These are phyloP conservation scores for Nymphicus hollandicus DNA, from an alignment of 2,113 vertebrate species.

Conservation along the genomic window DNA sequence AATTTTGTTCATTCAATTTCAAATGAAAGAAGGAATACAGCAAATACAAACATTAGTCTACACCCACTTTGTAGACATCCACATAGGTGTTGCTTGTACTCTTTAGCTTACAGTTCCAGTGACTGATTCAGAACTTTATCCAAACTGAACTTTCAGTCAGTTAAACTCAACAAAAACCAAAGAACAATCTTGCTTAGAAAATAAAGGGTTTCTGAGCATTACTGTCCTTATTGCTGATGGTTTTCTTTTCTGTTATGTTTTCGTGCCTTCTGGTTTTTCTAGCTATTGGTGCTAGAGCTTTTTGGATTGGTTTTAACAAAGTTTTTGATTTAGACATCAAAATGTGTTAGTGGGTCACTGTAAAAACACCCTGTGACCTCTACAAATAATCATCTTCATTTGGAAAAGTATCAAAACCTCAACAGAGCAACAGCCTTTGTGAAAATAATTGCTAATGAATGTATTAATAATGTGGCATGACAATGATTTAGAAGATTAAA, in stretches of 20 bases:
- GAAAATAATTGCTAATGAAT: not conserved
- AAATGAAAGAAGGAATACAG: not conserved
- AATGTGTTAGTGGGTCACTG: not conserved
- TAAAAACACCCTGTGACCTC: not conserved
- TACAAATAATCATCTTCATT: not conserved
- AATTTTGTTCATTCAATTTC: not conserved
- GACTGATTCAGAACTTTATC: not conserved
- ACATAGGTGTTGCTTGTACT: not conserved
- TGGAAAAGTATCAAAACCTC: not conserved
- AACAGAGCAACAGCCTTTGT: not conserved
- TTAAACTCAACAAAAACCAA: not conserved
- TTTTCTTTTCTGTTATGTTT: not conserved
- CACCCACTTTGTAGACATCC: not conserved
- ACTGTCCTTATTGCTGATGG: not conserved
- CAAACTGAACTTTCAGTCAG: not conserved
- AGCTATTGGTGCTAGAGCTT: not conserved
- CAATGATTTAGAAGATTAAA: not conserved
- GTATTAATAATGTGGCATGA: not conserved
- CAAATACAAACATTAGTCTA: not conserved
- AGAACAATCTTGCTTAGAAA: not conserved
- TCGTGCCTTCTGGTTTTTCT: not conserved
- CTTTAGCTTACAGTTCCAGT: not conserved
- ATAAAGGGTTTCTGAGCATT: not conserved
- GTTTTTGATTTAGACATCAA: not conserved
- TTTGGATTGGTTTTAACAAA: not conserved